Conservation (phyloP, 2,797 vertebrate species). For the Microtus obscurus region DNA sequence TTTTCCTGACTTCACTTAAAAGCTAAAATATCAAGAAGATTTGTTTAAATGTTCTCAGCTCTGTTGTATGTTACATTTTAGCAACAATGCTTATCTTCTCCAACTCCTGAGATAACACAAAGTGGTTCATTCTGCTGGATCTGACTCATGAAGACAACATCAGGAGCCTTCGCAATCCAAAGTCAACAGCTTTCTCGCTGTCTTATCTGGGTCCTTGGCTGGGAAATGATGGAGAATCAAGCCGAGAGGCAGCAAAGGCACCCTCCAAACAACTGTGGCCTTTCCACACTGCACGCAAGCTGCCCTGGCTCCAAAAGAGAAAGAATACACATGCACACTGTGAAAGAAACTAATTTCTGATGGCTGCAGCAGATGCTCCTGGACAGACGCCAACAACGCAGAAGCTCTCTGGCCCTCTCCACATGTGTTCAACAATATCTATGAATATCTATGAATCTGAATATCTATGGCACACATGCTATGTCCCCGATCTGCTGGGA, state of each 20-base stretch:
- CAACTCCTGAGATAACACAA: neutral
- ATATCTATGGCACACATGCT: neutral
- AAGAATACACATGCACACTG: neutral
- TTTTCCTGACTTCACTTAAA: conserved; percentile 61
- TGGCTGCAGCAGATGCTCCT: neutral
- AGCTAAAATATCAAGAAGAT: neutral
- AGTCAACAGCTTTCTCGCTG: neutral
- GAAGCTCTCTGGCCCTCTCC: neutral
- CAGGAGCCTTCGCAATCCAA: neutral
- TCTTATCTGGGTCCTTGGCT: neutral
- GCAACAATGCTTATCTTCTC: neutral
- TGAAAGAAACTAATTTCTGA: neutral
- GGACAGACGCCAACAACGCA: neutral
- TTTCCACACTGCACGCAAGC: neutral
- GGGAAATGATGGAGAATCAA: neutral
- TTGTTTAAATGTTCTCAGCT: conserved; percentile 45
- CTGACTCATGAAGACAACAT: neutral
- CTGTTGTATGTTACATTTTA: conserved; percentile 5
- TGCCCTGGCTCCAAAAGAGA: neutral
- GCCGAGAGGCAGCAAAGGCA: neutral
- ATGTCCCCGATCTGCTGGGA: neutral
- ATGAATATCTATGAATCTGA: neutral
- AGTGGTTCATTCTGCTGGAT: neutral
- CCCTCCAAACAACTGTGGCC: neutral
- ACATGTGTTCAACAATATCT: neutral